phyloP scores from a whole-genome alignment of 2,888 invertebrate genomes.

The Endotricha flammealis region DNA sequence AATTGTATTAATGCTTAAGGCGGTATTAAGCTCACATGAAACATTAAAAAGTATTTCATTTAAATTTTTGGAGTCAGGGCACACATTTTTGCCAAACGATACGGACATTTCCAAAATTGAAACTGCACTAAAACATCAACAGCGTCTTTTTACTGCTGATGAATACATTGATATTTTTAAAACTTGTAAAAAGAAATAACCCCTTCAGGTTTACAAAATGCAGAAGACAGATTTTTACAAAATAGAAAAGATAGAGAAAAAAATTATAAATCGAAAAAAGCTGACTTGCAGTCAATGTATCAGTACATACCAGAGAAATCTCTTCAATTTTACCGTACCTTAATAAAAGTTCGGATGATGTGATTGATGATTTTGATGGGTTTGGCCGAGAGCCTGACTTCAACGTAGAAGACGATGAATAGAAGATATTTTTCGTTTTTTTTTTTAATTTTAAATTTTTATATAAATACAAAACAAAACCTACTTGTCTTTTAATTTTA shows the following conservation, averaged over 20 bases:
- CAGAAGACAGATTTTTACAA: not conserved
- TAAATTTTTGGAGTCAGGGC: conserved; percentile 16
- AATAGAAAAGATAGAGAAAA: not conserved
- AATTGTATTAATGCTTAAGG: conserved; percentile 16
- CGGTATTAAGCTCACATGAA: conserved; percentile 1
- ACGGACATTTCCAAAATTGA: conserved; percentile 9
- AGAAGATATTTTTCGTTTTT: no score
- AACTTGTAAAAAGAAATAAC: not conserved
- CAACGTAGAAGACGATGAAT: no score
- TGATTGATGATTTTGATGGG: not conserved
- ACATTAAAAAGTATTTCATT: conserved; percentile 5
- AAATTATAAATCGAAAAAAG: not conserved
- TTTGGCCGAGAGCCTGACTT: not conserved
- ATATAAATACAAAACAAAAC: no score
- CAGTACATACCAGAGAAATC: conserved; percentile 16
- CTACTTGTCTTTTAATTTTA: no score
- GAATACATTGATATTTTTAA: not conserved
- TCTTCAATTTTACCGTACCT: not conserved
- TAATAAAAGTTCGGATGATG: not conserved
- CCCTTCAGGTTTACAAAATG: not conserved
- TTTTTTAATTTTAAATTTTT: no score
- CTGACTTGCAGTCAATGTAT: conserved; percentile 15
- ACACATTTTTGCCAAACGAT: conserved; percentile 16
- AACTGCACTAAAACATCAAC: not conserved
- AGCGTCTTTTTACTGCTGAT: not conserved